Base-by-base conservation (phyloP, 2,113 vertebrate species). In the Stomatorhinus ivindoensis region DNA sequence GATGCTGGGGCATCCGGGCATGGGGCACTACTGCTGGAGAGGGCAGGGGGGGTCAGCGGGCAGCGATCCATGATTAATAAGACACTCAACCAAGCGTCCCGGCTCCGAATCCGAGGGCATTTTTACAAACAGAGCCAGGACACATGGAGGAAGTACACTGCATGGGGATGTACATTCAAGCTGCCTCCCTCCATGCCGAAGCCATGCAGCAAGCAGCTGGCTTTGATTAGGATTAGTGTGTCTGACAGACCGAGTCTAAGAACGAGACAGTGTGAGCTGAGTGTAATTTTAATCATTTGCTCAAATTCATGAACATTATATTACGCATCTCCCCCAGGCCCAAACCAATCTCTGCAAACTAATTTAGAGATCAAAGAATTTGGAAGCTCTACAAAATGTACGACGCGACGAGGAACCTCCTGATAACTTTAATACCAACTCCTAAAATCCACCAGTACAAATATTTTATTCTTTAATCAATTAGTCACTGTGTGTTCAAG, bases 31-130 rank as follows among this genome's bases (percentile, higher is more conserved):
- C 94, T 92, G 91, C 91, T 91, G 94, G 93, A 90, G 94, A 94
- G 91, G 93, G 44, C 92, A n/a, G 92, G 92, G 95, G 97, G 96
- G 96, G 96, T 96, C 95, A 96, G 87, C 89, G 94, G 91, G 93
- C 95, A 96, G 95, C 95, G 95, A 96, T 92, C 92, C 95, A 94
- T 97, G 97, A 97, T 97, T 96, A 97, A 97, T 97, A 96, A 96
- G 96, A 97, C 95, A 95, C 94, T 94, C 93, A 96, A 95, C 96
- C 90, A 91, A 93, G 93, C 94, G 92, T 96, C 94, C 91, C 94
- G 92, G 92, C 93, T 94, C 95, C 95, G 92, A 93, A 93, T 76
- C 73, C 2, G 73, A 65, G 8, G 58, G 58, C 24, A 0, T 61
- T 73, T 35, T 73, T 35, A 31, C 65, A 31, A 27, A 5, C 11